These are phyloP conservation scores for Heliconius hortense DNA, from an alignment of 2,888 invertebrate genomes.

Conservation along the genomic window DNA sequence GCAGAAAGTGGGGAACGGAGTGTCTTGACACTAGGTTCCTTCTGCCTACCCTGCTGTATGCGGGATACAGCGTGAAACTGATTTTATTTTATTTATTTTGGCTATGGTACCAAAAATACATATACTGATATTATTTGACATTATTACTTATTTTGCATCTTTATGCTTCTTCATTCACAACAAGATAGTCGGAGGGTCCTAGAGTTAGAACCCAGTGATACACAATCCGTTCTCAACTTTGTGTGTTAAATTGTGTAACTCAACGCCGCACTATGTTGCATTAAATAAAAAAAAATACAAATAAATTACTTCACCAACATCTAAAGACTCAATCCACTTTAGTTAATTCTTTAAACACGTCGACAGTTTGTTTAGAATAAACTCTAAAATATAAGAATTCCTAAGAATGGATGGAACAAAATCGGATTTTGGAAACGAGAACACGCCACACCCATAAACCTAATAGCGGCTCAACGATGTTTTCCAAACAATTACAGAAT, in stretches of 20 bases:
- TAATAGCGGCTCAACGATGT: conserved; percentile 38
- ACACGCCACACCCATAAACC: conserved; percentile 37
- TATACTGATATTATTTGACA: not conserved
- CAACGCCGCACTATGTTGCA: not conserved
- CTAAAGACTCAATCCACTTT: not conserved
- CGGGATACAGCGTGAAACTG: too few relatives aligned
- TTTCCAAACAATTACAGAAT: conserved; percentile 73
- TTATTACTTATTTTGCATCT: not conserved
- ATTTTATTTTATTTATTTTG: not conserved
- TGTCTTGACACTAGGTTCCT: too few relatives aligned
- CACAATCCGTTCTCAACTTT: too few relatives aligned
- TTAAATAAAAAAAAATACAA: not conserved
- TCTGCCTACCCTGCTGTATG: too few relatives aligned
- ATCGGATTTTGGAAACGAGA: conserved; percentile 27
- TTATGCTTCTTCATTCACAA: too few relatives aligned
- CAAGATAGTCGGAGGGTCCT: too few relatives aligned
- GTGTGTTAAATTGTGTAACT: not conserved
- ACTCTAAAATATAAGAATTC: conserved; percentile 6
- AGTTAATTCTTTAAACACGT: not conserved
- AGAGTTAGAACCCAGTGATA: too few relatives aligned
- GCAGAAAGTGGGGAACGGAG: too few relatives aligned
- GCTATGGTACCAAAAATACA: not conserved
- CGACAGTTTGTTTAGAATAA: not conserved
- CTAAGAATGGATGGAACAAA: conserved; percentile 2
- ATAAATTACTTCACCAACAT: not conserved